Evolutionary conservation across 2,113 vertebrate species (phyloP).

Genomic region (Eretmochelys imbricata): DNA sequence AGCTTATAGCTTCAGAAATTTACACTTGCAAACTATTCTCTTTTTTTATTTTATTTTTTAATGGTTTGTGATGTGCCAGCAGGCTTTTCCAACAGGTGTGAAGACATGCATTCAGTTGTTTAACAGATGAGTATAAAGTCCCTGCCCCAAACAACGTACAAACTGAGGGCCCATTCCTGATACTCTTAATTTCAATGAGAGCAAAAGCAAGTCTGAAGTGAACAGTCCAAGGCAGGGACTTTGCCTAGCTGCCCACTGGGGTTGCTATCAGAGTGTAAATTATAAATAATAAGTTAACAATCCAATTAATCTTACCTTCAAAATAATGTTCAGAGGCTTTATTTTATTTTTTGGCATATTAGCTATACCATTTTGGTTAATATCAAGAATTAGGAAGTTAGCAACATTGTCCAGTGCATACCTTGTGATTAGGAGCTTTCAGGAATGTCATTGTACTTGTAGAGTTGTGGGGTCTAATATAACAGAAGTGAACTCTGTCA

Average conservation of each 20-base stretch:
- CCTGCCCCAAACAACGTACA: not conserved
- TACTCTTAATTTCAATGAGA: not conserved
- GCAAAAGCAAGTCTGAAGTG: not conserved
- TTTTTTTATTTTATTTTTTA: not conserved
- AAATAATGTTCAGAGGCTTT: not conserved
- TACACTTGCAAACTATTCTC: accelerated
- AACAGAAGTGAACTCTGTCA: not conserved
- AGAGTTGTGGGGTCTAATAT: not conserved
- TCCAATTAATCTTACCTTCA: not conserved
- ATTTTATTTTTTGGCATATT: accelerated
- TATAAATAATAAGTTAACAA: not conserved
- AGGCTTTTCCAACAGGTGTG: not conserved
- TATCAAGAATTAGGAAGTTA: not conserved
- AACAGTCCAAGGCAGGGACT: not conserved
- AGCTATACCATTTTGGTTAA: not conserved
- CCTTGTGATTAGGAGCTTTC: not conserved
- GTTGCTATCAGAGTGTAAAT: accelerated
- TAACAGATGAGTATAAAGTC: not conserved
- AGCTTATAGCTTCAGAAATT: not conserved
- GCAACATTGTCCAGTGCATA: not conserved
- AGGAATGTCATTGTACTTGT: accelerated
- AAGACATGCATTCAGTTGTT: not conserved
- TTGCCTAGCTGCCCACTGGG: not conserved
- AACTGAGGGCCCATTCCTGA: not conserved
- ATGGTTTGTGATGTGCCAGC: not conserved